These are phyloP conservation scores for Alcedo quadribrachys DNA, from an alignment of 2,797 vertebrate species.

Conservation along the genomic window DNA sequence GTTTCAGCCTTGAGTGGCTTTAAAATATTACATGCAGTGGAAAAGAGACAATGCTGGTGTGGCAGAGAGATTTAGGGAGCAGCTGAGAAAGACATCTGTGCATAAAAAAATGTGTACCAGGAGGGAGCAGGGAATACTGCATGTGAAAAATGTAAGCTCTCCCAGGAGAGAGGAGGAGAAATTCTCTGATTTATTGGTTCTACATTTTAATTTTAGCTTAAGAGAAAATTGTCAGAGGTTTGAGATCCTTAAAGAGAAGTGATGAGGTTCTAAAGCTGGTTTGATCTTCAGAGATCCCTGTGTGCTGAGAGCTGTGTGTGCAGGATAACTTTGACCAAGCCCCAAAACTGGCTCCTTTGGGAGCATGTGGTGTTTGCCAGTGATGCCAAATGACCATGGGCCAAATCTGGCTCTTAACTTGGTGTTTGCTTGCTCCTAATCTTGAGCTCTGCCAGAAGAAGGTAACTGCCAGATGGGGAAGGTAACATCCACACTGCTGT, in stretches of 20 bases:
- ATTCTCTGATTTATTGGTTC: neutral
- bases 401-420: neutral
- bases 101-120: neutral
- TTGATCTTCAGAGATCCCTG: neutral
- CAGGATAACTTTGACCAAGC: neutral
- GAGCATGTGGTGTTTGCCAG: neutral
- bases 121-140: neutral
- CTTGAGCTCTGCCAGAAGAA: neutral
- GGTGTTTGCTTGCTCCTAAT: neutral
- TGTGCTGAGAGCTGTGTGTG: accelerated
- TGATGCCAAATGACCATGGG: accelerated
- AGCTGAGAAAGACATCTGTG: slow-evolving; percentile 22
- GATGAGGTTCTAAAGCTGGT: neutral
- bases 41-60: slow-evolving; percentile 18
- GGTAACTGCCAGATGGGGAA: neutral
- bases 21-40: slow-evolving; percentile 12
- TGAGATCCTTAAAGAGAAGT: neutral
- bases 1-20: slow-evolving; percentile 34
- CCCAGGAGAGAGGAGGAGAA: neutral
- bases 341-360: accelerated
- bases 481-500: neutral
- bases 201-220: neutral
- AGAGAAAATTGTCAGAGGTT: neutral
- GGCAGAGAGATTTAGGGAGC: slow-evolving; percentile 24
- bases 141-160: neutral